A percentile compares a stretch with the other conserved stretches of the same genome.
Conservation (phyloP, 2,797 vertebrate species). For the Phataginus tricuspis region DNA sequence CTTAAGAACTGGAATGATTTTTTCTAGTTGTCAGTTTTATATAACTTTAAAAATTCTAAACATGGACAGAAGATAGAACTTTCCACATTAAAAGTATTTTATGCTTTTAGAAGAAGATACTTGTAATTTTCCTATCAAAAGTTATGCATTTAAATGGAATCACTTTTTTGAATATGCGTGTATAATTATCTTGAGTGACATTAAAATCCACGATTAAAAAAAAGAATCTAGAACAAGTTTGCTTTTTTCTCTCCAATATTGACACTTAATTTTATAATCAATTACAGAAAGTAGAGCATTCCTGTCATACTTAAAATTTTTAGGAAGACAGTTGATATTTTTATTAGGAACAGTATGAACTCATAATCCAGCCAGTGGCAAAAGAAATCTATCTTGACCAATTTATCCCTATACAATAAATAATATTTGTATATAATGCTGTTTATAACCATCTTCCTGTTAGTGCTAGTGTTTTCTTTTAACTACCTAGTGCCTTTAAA, state of each 20-base stretch:
- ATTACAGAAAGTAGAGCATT: slow-evolving; percentile 12
- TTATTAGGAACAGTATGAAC: not conserved
- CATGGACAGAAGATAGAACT: not conserved
- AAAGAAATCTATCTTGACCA: not conserved
- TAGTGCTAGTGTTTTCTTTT: not conserved
- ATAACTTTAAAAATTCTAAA: not conserved
- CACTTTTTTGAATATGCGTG: not conserved
- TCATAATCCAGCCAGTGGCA: not conserved
- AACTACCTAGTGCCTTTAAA: not conserved
- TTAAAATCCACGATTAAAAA: slow-evolving; percentile 22
- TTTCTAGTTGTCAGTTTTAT: not conserved
- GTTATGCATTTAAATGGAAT: slow-evolving; percentile 18
- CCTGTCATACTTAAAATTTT: not conserved
- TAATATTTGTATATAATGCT: not conserved
- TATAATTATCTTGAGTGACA: not conserved
- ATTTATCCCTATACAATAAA: not conserved
- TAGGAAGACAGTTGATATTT: not conserved
- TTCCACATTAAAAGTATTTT: slow-evolving; percentile 3
- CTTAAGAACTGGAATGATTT: not conserved
- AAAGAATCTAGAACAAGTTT: not conserved
- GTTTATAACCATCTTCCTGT: not conserved
- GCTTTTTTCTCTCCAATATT: not conserved
- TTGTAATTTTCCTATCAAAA: slow-evolving; percentile 8
- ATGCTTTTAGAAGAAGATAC: not conserved
- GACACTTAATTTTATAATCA: slow-evolving; percentile 33